Base-by-base conservation (phyloP, 2,113 vertebrate species). In the Atlantisia rogersi region DNA sequence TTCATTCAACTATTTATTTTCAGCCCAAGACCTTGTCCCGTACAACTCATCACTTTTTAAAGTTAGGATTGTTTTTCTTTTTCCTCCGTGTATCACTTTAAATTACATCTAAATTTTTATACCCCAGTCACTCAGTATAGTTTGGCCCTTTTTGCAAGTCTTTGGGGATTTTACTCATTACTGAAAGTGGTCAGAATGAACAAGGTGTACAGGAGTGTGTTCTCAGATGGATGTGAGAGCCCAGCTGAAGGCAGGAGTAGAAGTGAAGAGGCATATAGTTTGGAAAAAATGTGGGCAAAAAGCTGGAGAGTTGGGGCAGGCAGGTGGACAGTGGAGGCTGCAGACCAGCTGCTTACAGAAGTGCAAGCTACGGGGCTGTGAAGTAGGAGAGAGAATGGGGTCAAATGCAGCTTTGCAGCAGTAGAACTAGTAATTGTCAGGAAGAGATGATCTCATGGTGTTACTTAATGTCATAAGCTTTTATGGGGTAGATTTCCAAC, bases 401-500 rank as follows among this genome's bases (percentile, higher is more conserved):
- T 68, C 22, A 80, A 63, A 70, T 37, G 15, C 56, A 70, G 37
- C 25, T 88, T 76, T 92, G 16, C 64, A 78, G 64, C 25, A 69
- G 59, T 35, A 55, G 59, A 81, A 82, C 32, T 85, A 64, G 52
- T 63, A 58, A 81, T 60, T 46, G 32, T 82, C 53, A 48, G 10
- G 29, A 46, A 25, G 58, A 79, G 16, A 58, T 17, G 2, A 68
- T 79, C 69, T 83, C 73, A 35, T 10, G 25, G 15, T 83, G 11
- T 73, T 81, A 42, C 39, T 86, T 77, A 53, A 64, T 65, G 11
- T 7, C 46, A 28, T 12, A 65, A 87, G 35, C 35, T 80, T 74
- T 76, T 96, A 25, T 65, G 40, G 90, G 56, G 82, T 90, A 95
- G 80, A 63, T 96, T 97, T 97, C 78, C 93, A 90, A 67, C 84